A percentile compares a stretch with the other conserved stretches of the same genome.
Evolutionary conservation across 2,888 invertebrate genomes (phyloP).

Genomic region (Oxycera nigricornis): DNA sequence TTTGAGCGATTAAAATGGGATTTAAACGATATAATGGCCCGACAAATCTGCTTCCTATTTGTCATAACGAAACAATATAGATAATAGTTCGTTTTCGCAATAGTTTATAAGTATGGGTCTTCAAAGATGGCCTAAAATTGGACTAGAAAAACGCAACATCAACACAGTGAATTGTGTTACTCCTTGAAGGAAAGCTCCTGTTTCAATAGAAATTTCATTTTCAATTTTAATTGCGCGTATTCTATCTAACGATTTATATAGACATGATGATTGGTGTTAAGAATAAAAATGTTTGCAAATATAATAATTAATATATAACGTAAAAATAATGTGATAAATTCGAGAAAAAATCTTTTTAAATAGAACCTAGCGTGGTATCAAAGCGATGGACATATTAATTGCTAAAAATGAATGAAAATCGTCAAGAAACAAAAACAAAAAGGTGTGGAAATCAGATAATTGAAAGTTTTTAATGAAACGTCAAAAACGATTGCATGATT

Average conservation of each 20-base stretch:
- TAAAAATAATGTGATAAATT: slow-evolving; percentile 40
- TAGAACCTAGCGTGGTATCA: slow-evolving; percentile 17
- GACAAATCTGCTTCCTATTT: neutral
- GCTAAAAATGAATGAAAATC: neutral
- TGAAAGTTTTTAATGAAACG: neutral
- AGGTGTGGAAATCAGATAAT: neutral
- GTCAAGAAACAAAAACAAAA: neutral
- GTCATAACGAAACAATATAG: neutral
- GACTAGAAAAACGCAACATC: neutral
- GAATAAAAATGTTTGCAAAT: slow-evolving; percentile 4
- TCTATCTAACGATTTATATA: slow-evolving; percentile 26
- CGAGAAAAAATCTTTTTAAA: slow-evolving; percentile 36
- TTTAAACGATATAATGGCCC: neutral
- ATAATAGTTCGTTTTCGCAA: neutral
- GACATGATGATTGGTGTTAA: slow-evolving; percentile 28
- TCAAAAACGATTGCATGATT: neutral
- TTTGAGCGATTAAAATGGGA: no score
- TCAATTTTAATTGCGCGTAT: slow-evolving; percentile 14
- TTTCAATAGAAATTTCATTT: slow-evolving; percentile 2
- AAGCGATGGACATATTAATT: neutral
- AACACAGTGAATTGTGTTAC: neutral
- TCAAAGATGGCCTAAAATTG: neutral
- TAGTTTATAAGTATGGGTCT: slow-evolving; percentile 3
- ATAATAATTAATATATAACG: slow-evolving; percentile 21
- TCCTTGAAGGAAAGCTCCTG: neutral